phyloP scores from a whole-genome alignment of 2,113 vertebrate species.

The Cyanistes caeruleus region DNA sequence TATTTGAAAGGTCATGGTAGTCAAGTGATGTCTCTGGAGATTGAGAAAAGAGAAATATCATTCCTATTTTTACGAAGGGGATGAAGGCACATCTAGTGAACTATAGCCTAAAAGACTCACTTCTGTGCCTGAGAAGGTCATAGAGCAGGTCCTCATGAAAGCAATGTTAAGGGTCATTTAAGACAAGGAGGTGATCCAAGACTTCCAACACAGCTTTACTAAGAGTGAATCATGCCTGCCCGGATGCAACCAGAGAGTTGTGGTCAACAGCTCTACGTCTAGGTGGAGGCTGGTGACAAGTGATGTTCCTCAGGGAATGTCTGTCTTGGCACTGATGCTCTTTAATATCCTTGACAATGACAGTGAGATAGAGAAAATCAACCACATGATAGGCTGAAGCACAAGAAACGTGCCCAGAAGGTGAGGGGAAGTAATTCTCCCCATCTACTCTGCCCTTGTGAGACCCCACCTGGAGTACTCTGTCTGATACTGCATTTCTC shows the following conservation, averaged over 20 bases:
- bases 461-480: neutral
- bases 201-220: neutral
- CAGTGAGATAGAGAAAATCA: neutral
- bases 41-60: neutral
- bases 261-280: fast-evolving
- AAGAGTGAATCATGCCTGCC: too few species aligned
- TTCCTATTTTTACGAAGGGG: neutral
- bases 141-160: neutral
- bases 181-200: neutral
- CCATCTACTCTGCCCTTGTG: neutral
- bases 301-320: neutral
- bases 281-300: neutral
- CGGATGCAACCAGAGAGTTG: neutral
- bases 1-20: neutral
- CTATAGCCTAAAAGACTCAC: too few species aligned
- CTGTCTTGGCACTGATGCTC: neutral
- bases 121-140: neutral
- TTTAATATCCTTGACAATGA: neutral
- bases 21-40: neutral
- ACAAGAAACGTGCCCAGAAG: neutral
- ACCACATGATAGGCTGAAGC: neutral
- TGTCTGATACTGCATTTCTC: neutral
- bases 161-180: neutral
- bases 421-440: neutral
- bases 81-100: neutral